Evolutionary conservation across 1,140 invertebrate species (phyloP), one percentile per base, ranked within the genome.

Genomic region (Drosophila nebulosa): DNA sequence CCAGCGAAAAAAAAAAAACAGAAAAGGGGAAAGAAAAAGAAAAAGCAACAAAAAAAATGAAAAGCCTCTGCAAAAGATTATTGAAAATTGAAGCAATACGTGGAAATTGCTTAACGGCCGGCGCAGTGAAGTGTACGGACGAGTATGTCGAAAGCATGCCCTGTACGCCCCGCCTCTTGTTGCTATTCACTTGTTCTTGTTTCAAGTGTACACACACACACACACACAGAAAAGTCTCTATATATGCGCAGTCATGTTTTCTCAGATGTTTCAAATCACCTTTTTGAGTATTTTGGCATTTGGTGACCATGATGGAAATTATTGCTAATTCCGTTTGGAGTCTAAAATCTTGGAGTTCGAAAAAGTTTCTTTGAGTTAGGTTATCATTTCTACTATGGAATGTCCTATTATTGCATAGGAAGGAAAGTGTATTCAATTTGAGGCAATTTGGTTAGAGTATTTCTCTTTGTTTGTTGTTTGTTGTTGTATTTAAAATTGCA

Each of bases 31-130:
- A 16, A 35, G 61, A 58, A 57, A 63, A 71, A 60, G 72, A 83
- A 84, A 73, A 79, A n/a, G n/a, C n/a, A n/a, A n/a, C n/a, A n/a
- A n/a, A 35, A 64, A 58, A 57, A 63, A 71, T 63, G 72, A 83
- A 84, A 73, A 79, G 67, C 65, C 61, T 62, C 80, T 72, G 27
- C 24, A 24, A 32, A 32, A 79, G 73, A 53, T 80, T 84, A 86
- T 85, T 85, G 78, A 78, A 85, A 80, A 80, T 74, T 67, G 36
- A 80, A 79, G 60, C 73, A 80, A 80, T 74, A 71, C 63, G 74
- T 85, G 78, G 66, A 86, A 78, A 75, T 71, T 74, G 70, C 69
- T 78, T 83, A 75, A 72, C 78, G 65, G 55, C 70, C 78, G 65
- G 55, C 70, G 64, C 39, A 46, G 21, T 62, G 32, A 75, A 84